These are phyloP conservation scores for Venustoraphidia nigricollis DNA, from an alignment of 2,888 invertebrate species.

Conservation along the genomic window DNA sequence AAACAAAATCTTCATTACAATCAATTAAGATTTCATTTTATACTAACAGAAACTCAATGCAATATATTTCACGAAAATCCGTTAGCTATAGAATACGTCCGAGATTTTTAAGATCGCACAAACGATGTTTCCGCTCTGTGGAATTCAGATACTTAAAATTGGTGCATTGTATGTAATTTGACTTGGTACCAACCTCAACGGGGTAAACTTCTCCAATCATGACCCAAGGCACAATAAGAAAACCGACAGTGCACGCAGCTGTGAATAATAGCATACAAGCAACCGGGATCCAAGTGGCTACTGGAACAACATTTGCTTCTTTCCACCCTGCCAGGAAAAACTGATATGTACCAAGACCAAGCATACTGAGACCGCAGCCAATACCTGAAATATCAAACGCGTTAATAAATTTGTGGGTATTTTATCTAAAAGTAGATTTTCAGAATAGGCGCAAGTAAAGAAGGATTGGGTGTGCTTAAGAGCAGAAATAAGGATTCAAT, in stretches of 20 bases:
- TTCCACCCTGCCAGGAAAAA: conserved; percentile 37
- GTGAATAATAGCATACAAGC: conserved; percentile 43
- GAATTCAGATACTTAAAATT: background rate
- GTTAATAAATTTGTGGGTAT: background rate
- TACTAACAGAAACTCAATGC: background rate
- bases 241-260: conserved; percentile 46
- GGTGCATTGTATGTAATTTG: background rate
- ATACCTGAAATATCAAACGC: conserved; percentile 24
- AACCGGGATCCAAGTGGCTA: conserved; percentile 44
- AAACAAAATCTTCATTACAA: too few species aligned
- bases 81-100: background rate
- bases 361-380: conserved; percentile 48
- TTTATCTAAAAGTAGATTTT: too few species aligned
- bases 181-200: conserved; percentile 30
- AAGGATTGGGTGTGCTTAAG: too few species aligned
- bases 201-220: conserved; percentile 64
- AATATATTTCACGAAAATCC: background rate
- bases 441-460: too few species aligned
- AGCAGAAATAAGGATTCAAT: too few species aligned
- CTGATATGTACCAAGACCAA: conserved; percentile 42
- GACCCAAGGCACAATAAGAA: conserved; percentile 53
- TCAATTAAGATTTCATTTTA: too few species aligned
- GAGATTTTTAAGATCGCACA: background rate
- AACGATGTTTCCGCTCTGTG: background rate
- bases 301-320: conserved; percentile 23